Base-by-base conservation (phyloP, 2,888 invertebrate genomes). In the Leptarthrus brevirostris region DNA sequence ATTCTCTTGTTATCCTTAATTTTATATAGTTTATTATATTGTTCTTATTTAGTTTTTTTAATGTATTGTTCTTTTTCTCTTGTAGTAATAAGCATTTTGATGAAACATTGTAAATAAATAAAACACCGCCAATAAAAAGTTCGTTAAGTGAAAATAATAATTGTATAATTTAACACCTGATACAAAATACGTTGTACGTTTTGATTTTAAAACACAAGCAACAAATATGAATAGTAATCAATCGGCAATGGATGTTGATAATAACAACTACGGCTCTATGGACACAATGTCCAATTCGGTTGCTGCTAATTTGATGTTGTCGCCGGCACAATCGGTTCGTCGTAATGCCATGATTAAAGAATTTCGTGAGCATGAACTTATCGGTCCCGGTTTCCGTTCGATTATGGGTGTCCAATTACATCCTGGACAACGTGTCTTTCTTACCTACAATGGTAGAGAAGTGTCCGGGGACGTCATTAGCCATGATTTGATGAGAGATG, bases 361-460 rank as follows among this genome's bases (percentile, higher is more conserved):
- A 86, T 95, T 92, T 85, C 89, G 90, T 76, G 95, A 94, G 82
- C 89, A 89, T 73, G 94, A 96, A 84, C 89, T 98, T 77, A 93
- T 97, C 82, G 98, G 97, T 44, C 96, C 96, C 75, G 97, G 97
- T 53, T 98, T 98, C 86, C 92, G 94, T 77, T 90, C 92, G 76
- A 91, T 96, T 79, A 87, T 90, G 78, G 92, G 91, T 78, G 90
- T 94, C 74, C 89, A 89, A 77, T 89, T 97, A 81, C 90, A 91
- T 79, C 87, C 91, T 30, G 94, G 93, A 44, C 98, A 98, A 86
- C 93, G 93, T 82, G 94, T 96, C 76, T 98, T 90, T 86, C 90
- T 97, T 79, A 98, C 97, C 22, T 91, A 94, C 87, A 96, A 97
- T 86, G 97, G 97, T 3, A 89, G 97, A 58, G 97, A 97, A 86